Evolutionary conservation across 1,140 invertebrate genomes (phyloP), one percentile per base, ranked within the genome.

Genomic region (Brachionus paranguensis): DNA sequence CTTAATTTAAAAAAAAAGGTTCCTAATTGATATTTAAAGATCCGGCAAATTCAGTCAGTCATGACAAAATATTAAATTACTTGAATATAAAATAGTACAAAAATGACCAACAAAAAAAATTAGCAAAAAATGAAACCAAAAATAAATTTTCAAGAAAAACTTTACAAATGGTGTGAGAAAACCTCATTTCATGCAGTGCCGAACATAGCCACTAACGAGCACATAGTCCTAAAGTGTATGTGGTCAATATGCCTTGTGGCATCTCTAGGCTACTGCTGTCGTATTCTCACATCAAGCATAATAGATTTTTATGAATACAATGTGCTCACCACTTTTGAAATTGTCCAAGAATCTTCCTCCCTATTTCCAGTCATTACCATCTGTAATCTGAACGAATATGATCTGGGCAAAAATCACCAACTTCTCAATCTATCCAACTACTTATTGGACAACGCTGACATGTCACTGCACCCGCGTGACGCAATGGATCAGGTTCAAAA

Each of bases 141-240:
- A 41, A 20, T 76, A 50, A 76, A 76, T 50, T 33, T 76, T 47
- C n/a, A 24, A 4, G 53, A 81, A 41, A 81, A 81, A 47, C 7
- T 81, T 10, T 12, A 12, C 10, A 41, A 14, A 4, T 81, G 78
- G 78, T 60, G 53, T 64, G 78, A 81, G 6, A 60, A 14, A 45
- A 81, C 78, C 2, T 64, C 78, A 24, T 81, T 81, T 64, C 78
- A 81, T 45, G 78, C 78, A 12, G 78, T 81, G 17, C 78, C 78
- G 24, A 81, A 81, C 41, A 81, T 81, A 64, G 78, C 78, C 17
- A 81, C 78, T 10, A 64, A 60, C 20, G 78, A 81, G 45, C 78
- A 68, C 10, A 4, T 60, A 8, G 12, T 47, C 3, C 12, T 81
- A 0, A 60, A 81, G 43, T 29, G 60, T n/a, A 81, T 81, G 53